Conservation (phyloP, 2,888 invertebrate genomes). For the Netelia virgata region DNA sequence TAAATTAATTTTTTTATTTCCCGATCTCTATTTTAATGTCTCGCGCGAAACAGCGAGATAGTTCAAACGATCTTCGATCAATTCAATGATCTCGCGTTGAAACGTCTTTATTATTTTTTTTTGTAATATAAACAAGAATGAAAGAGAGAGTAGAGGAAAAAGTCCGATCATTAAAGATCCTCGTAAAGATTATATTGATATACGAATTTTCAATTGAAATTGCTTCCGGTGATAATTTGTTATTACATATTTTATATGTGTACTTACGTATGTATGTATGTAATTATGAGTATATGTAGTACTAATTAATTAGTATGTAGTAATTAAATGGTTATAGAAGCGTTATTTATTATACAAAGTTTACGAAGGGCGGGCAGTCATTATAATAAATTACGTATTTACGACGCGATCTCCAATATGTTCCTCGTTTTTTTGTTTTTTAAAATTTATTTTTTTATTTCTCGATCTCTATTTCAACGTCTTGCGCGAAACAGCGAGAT, state of each 20-base stretch:
- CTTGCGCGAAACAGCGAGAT: not conserved
- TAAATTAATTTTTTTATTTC: not conserved
- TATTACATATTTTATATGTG: too few species aligned
- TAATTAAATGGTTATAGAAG: not conserved
- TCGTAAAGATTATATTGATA: constrained; percentile 31
- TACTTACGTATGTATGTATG: too few species aligned
- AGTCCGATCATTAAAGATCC: constrained; percentile 42
- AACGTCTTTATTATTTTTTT: not conserved
- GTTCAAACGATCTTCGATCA: not conserved
- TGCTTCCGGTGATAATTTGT: not conserved
- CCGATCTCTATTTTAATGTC: not conserved
- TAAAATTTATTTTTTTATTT: constrained; percentile 4
- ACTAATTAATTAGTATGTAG: too few species aligned
- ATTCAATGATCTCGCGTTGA: not conserved
- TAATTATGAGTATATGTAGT: too few species aligned
- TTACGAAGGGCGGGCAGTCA: not conserved
- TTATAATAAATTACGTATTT: constrained; percentile 1
- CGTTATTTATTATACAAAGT: not conserved
- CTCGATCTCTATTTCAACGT: not conserved
- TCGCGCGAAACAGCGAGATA: not conserved
- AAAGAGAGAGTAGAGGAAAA: too few species aligned
- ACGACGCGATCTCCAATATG: constrained; percentile 10
- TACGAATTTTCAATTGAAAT: too few species aligned
- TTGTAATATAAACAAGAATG: too few species aligned
- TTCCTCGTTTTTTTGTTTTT: not conserved